phyloP scores from a whole-genome alignment of 2,797 vertebrate species.

The Poecilia picta region DNA sequence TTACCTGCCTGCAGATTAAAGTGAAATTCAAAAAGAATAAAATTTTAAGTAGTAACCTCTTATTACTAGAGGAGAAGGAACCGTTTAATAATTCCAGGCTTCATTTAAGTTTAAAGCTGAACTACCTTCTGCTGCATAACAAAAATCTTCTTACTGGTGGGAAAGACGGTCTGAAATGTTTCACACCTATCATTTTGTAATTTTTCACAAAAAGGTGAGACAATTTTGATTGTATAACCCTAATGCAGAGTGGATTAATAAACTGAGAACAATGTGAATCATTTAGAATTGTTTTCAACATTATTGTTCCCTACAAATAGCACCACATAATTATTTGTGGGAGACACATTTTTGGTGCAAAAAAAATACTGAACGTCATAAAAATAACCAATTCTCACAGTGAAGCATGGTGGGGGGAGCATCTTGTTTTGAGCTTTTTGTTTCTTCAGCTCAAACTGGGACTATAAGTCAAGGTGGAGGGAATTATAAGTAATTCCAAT shows the following conservation, averaged over 20 bases:
- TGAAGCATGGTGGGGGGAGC: background rate
- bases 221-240: constrained; percentile 15
- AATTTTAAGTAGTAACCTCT: constrained; percentile 26
- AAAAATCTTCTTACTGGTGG: background rate
- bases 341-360: background rate
- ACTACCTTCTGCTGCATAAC: background rate
- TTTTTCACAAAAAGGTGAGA: constrained; percentile 15
- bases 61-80: constrained; percentile 28
- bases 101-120: constrained; percentile 3
- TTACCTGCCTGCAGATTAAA: constrained; percentile 32
- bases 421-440: background rate
- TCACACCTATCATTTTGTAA: background rate
- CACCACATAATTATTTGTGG: background rate
- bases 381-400: background rate
- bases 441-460: background rate
- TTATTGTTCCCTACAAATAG: background rate
- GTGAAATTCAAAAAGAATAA: constrained; percentile 31
- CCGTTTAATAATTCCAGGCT: constrained; percentile 13
- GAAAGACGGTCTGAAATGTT: constrained; percentile 6
- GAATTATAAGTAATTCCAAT: background rate
- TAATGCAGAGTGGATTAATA: constrained; percentile 12
- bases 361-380: background rate
- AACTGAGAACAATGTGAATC: background rate
- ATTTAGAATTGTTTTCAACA: background rate
- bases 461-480: background rate